Percentiles rank a stretch among this genome's conserved stretches.
Conservation (phyloP, 2,113 vertebrate species). For the Archocentrus centrarchus region DNA sequence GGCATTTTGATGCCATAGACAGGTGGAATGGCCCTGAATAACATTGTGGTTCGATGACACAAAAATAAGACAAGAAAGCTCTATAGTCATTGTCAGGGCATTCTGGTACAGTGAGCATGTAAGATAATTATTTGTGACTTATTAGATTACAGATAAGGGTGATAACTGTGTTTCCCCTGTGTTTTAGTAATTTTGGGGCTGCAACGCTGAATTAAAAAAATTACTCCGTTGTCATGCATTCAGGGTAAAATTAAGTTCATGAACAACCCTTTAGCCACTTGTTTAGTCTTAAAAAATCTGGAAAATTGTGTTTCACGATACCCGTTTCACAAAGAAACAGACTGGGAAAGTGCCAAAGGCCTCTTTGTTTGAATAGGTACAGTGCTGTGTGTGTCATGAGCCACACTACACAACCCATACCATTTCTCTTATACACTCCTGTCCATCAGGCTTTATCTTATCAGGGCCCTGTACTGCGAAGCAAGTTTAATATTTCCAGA, state of each 20-base stretch:
- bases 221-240: not conserved
- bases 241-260: constrained; percentile 69
- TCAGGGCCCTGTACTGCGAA: not conserved
- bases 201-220: constrained; percentile 30
- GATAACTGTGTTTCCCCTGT: constrained; percentile 19
- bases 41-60: constrained; percentile 29
- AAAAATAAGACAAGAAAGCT: constrained; percentile 38
- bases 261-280: not conserved
- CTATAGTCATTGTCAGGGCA: constrained; percentile 11
- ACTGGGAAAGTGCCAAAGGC: not conserved
- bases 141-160: constrained; percentile 50
- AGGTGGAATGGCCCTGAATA: constrained; percentile 28
- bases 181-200: constrained; percentile 23
- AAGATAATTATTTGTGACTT: constrained; percentile 55
- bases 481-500: not conserved
- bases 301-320: not conserved
- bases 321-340: not conserved
- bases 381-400: not conserved
- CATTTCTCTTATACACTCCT: not conserved
- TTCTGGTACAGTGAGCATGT: constrained; percentile 19
- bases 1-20: constrained; percentile 2
- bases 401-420: not conserved
- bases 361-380: not conserved
- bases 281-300: not conserved
- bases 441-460: constrained; percentile 3